Base-by-base conservation (phyloP, 1,140 invertebrate genomes). In the Drosophila pseudoananassae region DNA sequence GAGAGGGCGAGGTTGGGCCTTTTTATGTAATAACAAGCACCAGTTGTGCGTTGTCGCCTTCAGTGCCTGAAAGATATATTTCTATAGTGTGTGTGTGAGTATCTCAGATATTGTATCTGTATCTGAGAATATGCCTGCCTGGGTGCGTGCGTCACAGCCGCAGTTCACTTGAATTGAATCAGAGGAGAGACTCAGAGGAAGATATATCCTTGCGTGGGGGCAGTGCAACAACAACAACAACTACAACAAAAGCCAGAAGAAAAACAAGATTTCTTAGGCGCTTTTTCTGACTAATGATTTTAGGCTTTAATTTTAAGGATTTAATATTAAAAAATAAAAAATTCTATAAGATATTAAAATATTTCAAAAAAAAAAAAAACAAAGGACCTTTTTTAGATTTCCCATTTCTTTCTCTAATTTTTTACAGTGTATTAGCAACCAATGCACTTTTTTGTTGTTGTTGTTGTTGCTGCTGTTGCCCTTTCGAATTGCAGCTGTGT, bases 1-100 rank as follows among this genome's bases (percentile, higher is more conserved):
- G 72, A 58, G 61, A 69, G 72, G 73, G 63, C 72, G 73, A 55
- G 51, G 55, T 76, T 76, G 72, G 73, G 73, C 59, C 25, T 81
- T 87, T 43, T 87, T 87, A 87, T 78, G 70, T 82, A 81, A 87
- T 45, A 81, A 70, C 59, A 76, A 58, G 60, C 63, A 76, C 63
- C 78, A 73, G 78, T 74, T 82, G 58, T 84, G 74, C 74, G 81
- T 76, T 78, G 76, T 63, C 58, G 80, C 75, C 79, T 83, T 79
- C 57, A 59, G 65, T 77, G 78, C 82, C 81, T 85, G 82, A 46
- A 85, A 82, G 57, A 59, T 27, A 27, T 27, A 27, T 27, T 27
- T 27, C 25, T 27, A 27, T 31, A 12, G 29, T 43, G 20, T 47
- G 54, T 20, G 33, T 54, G 49, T 47, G 59, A 66, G 61, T 55